phyloP scores from a whole-genome alignment of 2,797 vertebrate genomes.

The Muscicapa comitata region DNA sequence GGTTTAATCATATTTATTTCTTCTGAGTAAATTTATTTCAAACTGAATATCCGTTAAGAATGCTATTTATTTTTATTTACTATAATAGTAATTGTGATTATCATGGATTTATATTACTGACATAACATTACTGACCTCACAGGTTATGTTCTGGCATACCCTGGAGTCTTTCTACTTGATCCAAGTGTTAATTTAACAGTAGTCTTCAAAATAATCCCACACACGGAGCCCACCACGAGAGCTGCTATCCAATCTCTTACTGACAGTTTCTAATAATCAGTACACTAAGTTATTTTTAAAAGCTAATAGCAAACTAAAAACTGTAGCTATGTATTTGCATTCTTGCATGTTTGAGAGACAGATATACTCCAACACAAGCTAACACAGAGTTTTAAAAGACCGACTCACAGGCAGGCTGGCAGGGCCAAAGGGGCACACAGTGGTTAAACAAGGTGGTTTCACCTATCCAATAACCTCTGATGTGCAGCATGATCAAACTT shows the following conservation, averaged over 20 bases:
- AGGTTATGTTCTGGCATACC: not conserved
- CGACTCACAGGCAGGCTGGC: not conserved
- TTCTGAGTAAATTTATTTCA: not conserved
- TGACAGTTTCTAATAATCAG: not conserved
- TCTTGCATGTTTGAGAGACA: not conserved
- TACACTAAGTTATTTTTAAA: not conserved
- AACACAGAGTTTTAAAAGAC: not conserved
- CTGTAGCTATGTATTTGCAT: not conserved
- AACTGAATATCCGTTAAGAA: not conserved
- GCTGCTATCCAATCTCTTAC: not conserved
- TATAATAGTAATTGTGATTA: not conserved
- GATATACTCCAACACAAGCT: not conserved
- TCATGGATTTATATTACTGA: not conserved
- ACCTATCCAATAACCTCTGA: not conserved
- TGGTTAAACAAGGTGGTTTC: not conserved
- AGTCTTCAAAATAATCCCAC: not conserved
- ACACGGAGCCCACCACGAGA: rapidly evolving
- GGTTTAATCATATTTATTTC: not conserved
- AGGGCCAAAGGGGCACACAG: not conserved
- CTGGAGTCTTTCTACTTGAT: not conserved
- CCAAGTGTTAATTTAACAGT: not conserved
- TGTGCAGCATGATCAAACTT: not conserved
- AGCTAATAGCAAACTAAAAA: not conserved
- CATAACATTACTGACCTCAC: not conserved
- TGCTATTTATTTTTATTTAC: not conserved